These are phyloP conservation scores for Neocloeon triangulifer DNA, from an alignment of 1,140 invertebrate genomes.

Conservation along the genomic window DNA sequence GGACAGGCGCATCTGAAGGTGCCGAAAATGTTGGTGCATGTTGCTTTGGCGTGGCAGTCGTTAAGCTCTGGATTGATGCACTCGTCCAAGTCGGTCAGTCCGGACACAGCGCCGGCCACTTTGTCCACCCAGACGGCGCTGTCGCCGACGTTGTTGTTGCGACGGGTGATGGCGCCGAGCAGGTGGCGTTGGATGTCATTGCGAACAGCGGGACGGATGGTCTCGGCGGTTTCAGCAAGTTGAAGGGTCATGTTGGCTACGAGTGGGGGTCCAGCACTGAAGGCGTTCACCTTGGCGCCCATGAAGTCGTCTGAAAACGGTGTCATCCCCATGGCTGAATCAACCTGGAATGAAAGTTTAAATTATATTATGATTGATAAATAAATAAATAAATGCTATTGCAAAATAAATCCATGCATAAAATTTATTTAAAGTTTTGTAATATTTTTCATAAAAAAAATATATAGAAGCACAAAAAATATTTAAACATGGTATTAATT, in stretches of 20 bases:
- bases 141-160: slow-evolving; percentile 67
- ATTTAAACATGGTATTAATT: neutral
- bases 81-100: slow-evolving; percentile 70
- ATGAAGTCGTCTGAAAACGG: slow-evolving; percentile 68
- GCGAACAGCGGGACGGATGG: slow-evolving; percentile 35
- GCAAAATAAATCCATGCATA: no score
- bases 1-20: slow-evolving; percentile 69
- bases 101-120: slow-evolving; percentile 46
- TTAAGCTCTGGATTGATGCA: slow-evolving; percentile 65
- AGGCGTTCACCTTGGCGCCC: slow-evolving; percentile 51
- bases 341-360: slow-evolving; percentile 31
- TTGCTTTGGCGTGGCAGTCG: slow-evolving; percentile 68
- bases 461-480: no score
- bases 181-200: slow-evolving; percentile 60
- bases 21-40: slow-evolving; percentile 79
- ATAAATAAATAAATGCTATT: slow-evolving; percentile 2
- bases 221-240: slow-evolving; percentile 45
- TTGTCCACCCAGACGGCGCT: slow-evolving; percentile 63
- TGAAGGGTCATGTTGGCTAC: slow-evolving; percentile 65
- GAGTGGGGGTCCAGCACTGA: slow-evolving; percentile 42
- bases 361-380: slow-evolving; percentile 1
- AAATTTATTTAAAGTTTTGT: no score
- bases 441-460: no score
- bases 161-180: slow-evolving; percentile 53
- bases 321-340: slow-evolving; percentile 75